Evolutionary conservation across 2,888 invertebrate species (phyloP), one percentile per base, ranked within the genome.

Genomic region (Plagiodera versicolora): DNA sequence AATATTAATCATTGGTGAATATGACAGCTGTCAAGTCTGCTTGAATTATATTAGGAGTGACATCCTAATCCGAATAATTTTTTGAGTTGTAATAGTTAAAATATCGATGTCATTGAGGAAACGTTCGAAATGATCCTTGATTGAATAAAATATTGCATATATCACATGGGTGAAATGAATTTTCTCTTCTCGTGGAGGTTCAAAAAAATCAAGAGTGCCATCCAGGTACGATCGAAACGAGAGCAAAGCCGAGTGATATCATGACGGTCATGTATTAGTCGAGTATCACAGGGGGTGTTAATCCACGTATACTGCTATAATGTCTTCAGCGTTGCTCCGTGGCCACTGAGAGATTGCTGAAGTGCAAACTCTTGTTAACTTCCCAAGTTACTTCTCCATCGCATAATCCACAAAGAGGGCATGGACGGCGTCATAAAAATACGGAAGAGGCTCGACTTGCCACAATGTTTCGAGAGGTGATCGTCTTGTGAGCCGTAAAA

Each of bases 351-450:
- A 74, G 73, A 70, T 72, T 67, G 74, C 71, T 75, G 74, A 39
- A 77, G 77, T 77, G 77, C 77, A 77, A 76, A 76, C 72, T 76
- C 76, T 76, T 76, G 76, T 76, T 75, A 75, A 75, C 67, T 74
- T 75, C 73, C 68, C 69, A 71, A 74, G 74, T 77, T 75, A 76
- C 74, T 75, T 74, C 76, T 70, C 70, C 67, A 69, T 72, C 75
- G 74, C 76, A 77, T 77, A 77, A 77, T 77, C 77, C 76, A 69
- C 67, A 72, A 56, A 60, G 69, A 58, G 35, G 65, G 67, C 70
- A 70, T 72, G 71, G 71, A 70, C 58, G 62, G 44, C 35, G 28
- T 39, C 39, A 39, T 4, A 39, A 39, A 39, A 39, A 39, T n/a
- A 14, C 3, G 8, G 6, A 3, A 14, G 39, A 3, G 14, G 39